A percentile compares a stretch with the other conserved stretches of the same genome.
Conservation (phyloP, 2,888 invertebrate genomes). For the Allophyes oxyacanthae region DNA sequence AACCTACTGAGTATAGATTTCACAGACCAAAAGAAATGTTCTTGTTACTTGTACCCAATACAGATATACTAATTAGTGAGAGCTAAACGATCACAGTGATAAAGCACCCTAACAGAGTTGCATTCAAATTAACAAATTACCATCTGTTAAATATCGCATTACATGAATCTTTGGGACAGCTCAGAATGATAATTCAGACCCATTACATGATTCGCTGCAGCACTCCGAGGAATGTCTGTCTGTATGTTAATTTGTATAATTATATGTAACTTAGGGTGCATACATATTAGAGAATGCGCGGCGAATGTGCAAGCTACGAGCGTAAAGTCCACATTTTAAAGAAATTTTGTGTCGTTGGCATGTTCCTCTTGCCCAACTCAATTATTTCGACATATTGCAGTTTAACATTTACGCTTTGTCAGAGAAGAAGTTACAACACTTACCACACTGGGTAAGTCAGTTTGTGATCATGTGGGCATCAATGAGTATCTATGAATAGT, state of each 20-base stretch:
- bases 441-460: too few relatives aligned
- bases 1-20: too few relatives aligned
- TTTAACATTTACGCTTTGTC: too few relatives aligned
- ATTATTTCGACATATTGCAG: too few relatives aligned
- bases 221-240: constrained; percentile 50
- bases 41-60: background rate
- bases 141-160: constrained; percentile 57
- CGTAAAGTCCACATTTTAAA: constrained; percentile 9
- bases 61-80: constrained; percentile 45
- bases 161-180: constrained; percentile 52
- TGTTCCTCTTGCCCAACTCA: background rate
- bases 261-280: constrained; percentile 47
- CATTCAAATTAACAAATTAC: constrained; percentile 57
- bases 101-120: constrained; percentile 41
- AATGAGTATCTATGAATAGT: too few relatives aligned
- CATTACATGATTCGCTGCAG: constrained; percentile 48
- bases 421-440: too few relatives aligned
- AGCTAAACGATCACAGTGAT: constrained; percentile 44
- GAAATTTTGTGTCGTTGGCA: background rate
- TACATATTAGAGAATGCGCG: constrained; percentile 22
- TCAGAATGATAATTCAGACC: constrained; percentile 47
- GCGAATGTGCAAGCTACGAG: constrained; percentile 27
- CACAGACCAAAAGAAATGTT: too few relatives aligned
- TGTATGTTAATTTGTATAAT: constrained; percentile 51
- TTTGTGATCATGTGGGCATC: too few relatives aligned